Evolutionary conservation across 1,140 invertebrate species (phyloP), one percentile per base, ranked within the genome.

Genomic region (Heliconius nattereri): DNA sequence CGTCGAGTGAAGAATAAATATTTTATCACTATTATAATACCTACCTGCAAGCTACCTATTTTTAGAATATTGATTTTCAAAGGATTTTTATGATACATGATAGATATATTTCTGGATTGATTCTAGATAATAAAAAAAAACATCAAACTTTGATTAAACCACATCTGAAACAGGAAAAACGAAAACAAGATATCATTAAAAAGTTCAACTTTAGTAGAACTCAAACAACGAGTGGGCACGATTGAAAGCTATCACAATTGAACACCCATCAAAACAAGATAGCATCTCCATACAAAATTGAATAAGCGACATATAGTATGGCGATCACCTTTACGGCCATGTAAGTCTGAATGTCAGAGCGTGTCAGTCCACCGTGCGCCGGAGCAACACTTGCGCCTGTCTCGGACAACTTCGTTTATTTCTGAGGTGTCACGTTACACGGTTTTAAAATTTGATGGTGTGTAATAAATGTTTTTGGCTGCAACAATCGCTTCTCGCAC

Each of bases 401-500:
- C 79, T 85, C 66, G 79, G 81, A 82, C 78, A 81, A 84, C 86
- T 88, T 81, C 78, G 86, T 89, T 86, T 87, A 87, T 90, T 87
- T 81, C 82, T 75, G 80, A 79, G 88, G 92, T 92, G 90, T 92
- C 91, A 85, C 37, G 86, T 92, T 92, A 93, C 92, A 92, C 81
- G 88, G 84, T 89, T 91, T 90, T 85, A 89, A 91, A 92, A 93
- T 85, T 91, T 92, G 91, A 93, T 92, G 89, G 90, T 79, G 80
- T 86, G 89, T 92, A 92, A 92, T 91, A 92, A 93, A 93, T 91
- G 90, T 92, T 92, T 91, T 93, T 90, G 90, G 87, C 89, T 90
- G 88, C 86, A 87, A 83, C 85, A 84, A 88, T 89, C 87, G 87
- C 83, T 84, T 88, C 84, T 89, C 81, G 80, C 84, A 82, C 87